Evolutionary conservation across 2,797 vertebrate genomes (phyloP).

Genomic region (Paguma larvata): DNA sequence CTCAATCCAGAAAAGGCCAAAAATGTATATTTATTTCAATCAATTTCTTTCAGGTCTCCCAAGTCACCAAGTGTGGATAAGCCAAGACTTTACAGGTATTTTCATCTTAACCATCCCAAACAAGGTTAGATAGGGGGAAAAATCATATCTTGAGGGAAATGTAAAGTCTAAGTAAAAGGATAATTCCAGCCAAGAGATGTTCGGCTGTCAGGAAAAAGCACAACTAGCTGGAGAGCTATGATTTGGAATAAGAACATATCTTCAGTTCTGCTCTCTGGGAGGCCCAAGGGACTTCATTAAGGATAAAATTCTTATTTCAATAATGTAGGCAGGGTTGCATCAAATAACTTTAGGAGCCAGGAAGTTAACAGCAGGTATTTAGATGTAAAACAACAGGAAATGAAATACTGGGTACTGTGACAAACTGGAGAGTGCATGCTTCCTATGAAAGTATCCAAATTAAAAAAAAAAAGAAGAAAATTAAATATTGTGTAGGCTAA

Average conservation of each 20-base stretch:
- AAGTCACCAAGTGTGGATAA: background rate
- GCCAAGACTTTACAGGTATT: background rate
- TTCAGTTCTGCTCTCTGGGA: slow-evolving; percentile 14
- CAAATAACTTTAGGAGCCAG: background rate
- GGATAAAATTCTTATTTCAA: slow-evolving; percentile 4
- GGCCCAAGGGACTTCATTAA: background rate
- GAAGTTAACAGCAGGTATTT: background rate
- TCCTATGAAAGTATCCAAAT: slow-evolving; percentile 14
- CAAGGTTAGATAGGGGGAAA: background rate
- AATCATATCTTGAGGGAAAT: background rate
- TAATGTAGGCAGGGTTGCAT: background rate
- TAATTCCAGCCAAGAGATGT: background rate
- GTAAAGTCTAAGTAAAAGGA: slow-evolving; percentile 14
- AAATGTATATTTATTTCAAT: slow-evolving; percentile 52
- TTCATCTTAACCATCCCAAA: slow-evolving; percentile 9
- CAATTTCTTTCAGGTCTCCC: slow-evolving; percentile 17
- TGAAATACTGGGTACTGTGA: background rate
- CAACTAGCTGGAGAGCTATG: background rate
- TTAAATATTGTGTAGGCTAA: slow-evolving; percentile 21
- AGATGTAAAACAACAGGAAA: slow-evolving; percentile 30
- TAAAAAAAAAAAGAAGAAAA: slow-evolving; percentile 23
- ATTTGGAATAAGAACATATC: slow-evolving; percentile 13
- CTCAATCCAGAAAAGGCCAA: slow-evolving; percentile 9
- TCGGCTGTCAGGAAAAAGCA: background rate
- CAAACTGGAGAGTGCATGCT: background rate